These are phyloP conservation scores for Glossophaga mutica DNA, from an alignment of 2,797 vertebrate genomes.

Conservation along the genomic window DNA sequence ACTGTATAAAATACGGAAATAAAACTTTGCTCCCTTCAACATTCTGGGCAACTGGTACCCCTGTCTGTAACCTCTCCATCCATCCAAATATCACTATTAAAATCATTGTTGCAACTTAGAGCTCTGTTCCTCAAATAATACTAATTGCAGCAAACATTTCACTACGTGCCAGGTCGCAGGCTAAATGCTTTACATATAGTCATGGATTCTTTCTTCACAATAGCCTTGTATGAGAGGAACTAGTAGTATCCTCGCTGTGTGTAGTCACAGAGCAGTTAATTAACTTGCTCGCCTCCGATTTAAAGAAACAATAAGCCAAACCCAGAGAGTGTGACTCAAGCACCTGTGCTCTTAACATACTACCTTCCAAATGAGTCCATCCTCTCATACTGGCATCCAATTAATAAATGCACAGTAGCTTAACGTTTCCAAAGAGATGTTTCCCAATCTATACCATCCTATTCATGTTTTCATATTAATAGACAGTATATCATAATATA, in stretches of 20 bases:
- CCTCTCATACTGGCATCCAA: not conserved
- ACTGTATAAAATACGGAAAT: not conserved
- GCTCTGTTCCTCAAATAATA: not conserved
- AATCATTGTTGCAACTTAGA: not conserved
- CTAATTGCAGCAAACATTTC: not conserved
- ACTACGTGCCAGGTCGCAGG: not conserved
- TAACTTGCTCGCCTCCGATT: not conserved
- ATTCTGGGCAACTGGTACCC: not conserved
- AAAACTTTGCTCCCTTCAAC: not conserved
- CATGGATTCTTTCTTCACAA: not conserved
- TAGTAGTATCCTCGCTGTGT: not conserved
- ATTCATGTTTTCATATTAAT: not conserved
- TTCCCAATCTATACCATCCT: not conserved
- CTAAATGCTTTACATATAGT: not conserved
- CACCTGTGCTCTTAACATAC: not conserved
- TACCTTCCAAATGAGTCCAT: not conserved
- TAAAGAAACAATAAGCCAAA: not conserved
- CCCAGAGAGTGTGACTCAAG: not conserved
- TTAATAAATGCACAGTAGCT: not conserved
- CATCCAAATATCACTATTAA: not conserved
- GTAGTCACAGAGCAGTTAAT: not conserved
- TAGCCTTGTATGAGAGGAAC: not conserved
- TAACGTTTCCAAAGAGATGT: not conserved
- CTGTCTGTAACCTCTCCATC: not conserved
- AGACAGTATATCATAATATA: not conserved